Conservation (phyloP, 1,140 invertebrate genomes). For the Acyrthosiphon pisum region DNA sequence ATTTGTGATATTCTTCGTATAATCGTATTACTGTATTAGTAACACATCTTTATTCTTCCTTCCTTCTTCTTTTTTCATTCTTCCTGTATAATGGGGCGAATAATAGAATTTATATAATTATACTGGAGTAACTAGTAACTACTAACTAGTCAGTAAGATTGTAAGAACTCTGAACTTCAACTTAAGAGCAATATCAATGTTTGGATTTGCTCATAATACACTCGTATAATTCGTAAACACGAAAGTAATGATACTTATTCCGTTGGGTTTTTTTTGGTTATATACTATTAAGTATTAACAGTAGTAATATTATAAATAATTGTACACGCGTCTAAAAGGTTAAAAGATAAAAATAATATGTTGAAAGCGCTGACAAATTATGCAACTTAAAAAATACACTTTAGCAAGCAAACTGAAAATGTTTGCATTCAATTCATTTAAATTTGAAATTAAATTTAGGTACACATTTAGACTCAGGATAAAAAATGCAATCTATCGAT, state of each 20-base stretch:
- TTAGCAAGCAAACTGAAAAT: neutral
- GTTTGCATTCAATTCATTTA: no score
- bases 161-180: no score
- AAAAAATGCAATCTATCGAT: neutral
- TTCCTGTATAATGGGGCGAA: neutral
- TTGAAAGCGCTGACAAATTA: neutral
- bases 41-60: no score
- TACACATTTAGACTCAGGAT: no score
- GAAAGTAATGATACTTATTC: neutral
- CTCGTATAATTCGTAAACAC: neutral
- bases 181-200: neutral
- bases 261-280: no score
- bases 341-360: neutral
- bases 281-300: no score
- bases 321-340: neutral
- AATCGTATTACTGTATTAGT: no score
- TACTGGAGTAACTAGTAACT: neutral
- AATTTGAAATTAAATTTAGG: neutral
- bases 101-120: slow-evolving; percentile 5
- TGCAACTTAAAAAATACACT: neutral
- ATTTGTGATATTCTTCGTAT: slow-evolving; percentile 3
- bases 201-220: neutral
- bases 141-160: no score
- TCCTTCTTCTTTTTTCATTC: no score
- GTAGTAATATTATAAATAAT: neutral